Base-by-base conservation (phyloP, 37 sponge, comb jelly and placozoan genomes). In the Ianthella basta region DNA sequence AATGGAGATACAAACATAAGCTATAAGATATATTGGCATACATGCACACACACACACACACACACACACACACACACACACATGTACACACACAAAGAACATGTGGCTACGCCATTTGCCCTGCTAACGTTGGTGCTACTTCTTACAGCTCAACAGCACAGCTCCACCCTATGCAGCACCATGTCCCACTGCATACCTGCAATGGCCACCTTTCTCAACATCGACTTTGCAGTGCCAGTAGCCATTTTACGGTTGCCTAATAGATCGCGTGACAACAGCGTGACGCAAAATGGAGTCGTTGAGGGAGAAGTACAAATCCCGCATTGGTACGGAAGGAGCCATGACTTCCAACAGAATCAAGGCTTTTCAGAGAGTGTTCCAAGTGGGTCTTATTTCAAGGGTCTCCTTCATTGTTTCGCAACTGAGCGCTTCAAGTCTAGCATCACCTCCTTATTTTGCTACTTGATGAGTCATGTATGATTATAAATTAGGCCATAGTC, bases 291-390 rank as follows among this genome's bases (percentile, higher is more conserved):
- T 84, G 82, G 83, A 91, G 24, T 40, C 34, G 6, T n/a, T 80
- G 40, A 72, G 92, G 3, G 53, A 44, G 16, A 56, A 34, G 29
- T 88, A 92, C 81, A 36, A 60, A 56, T 19, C 59, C 2, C 61
- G 86, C 33, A 81, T 88, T 10, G 82, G 80, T 2, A 20, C 68
- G 2, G 72, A 85, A 44, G 72, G 82, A 27, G 34, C 83, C 27
- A 15, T 37, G 0, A 25, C 36, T 27, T 23, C 35, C 5, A 82
- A 86, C 68, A 92, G 73, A 79, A 75, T 88, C 4, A 72, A 60
- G 39, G 61, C 72, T 18, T 50, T 85, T 29, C 92, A 92, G 53
- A 66, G 39, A 23, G 32, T 56, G n/a, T 83, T 88, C 78, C 75
- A 82, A 70, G 92, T 91, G 74, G 70, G 87, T 29, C 27, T 61